Base-by-base conservation (phyloP, 2,113 vertebrate species). In the Protobothrops mucrosquamatus region DNA sequence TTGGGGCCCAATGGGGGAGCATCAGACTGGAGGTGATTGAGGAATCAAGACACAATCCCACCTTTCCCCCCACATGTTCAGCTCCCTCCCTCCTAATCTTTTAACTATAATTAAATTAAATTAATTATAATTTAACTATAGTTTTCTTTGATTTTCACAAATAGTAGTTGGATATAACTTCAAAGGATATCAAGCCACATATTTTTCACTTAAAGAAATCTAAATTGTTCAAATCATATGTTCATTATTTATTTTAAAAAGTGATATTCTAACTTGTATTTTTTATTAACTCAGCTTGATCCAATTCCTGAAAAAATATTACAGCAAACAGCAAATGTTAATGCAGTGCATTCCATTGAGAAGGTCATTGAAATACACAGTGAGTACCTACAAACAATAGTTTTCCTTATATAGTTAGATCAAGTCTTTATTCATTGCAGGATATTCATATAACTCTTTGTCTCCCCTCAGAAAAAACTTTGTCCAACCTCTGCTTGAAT, bases 321-420 rank as follows among this genome's bases (percentile, higher is more conserved):
- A 54, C 98, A 99, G 95, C 98, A 99, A 96, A 98, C 98, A 89
- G 98, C 99, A 51, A 99, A 99, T 0, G 96, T 97, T 55, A 99
- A 99, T 0, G 99, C 99, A 0, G 97, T 99, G 81, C 98, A 96
- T 93, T 99, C 99, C 55, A 98, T 99, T 98, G 99, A 99, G 97
- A 99, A 98, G 94, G 99, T 99, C 39, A 97, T 99, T 8, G 98
- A 99, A 95, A 97, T 97, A 94, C 99, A 99, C 81, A 98, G 99
- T 99, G 96, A 98, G 99, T 98, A 88, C 6, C 85, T 2, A 4
- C 59, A 6, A 10, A 0, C 0, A 0, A 0, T 7, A 1, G 74
- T 81, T 81, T 15, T 26, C 20, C 74, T 56, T 89, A 18, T n/a
- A n/a, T 1, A 54, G 29, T 54, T 91, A 34, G 46, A 48, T 4